phyloP scores from a whole-genome alignment of 2,113 vertebrate species.

The Erythrocercus mccallii region DNA sequence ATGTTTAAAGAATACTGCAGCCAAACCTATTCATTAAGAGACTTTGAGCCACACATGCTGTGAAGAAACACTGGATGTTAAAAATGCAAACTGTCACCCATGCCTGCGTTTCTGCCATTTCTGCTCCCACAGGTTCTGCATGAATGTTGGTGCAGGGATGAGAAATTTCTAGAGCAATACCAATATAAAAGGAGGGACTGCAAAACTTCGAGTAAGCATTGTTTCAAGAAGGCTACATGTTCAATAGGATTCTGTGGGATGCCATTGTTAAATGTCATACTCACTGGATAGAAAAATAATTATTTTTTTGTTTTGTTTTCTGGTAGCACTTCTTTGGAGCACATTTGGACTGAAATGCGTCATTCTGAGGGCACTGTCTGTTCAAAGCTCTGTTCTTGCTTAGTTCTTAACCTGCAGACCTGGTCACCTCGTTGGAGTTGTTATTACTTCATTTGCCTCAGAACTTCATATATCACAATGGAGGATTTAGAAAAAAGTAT shows the following conservation, averaged over 20 bases:
- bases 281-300: neutral
- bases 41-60: neutral
- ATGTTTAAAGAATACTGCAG: neutral
- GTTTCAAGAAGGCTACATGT: neutral
- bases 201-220: neutral
- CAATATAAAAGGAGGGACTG: neutral
- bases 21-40: neutral
- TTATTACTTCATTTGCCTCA: neutral
- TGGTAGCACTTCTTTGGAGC: neutral
- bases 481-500: neutral
- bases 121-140: neutral
- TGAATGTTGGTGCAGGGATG: neutral
- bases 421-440: neutral
- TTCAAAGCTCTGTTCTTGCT: neutral
- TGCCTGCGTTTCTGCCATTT: neutral
- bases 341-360: neutral
- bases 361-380: neutral
- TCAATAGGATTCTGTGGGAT: neutral
- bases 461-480: accelerated
- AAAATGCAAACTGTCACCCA: neutral
- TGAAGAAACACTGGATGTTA: neutral
- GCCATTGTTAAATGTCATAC: neutral
- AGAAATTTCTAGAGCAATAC: neutral
- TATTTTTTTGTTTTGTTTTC: neutral
- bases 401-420: neutral